Evolutionary conservation across 2,797 vertebrate species (phyloP), one percentile per base, ranked within the genome.

Genomic region (Telmatherina bonti): DNA sequence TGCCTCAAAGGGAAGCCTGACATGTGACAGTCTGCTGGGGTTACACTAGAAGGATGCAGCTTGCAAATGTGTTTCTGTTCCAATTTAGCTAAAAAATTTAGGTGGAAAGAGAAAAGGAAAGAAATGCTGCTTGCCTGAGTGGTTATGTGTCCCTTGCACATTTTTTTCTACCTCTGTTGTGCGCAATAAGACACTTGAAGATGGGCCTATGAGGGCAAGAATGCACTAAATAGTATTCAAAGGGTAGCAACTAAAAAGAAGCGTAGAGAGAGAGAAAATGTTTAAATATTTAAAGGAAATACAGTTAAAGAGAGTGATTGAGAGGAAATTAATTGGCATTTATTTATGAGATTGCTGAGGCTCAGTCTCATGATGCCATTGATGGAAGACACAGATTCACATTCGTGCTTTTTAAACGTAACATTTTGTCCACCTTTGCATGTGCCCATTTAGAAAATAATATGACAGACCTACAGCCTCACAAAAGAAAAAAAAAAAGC

Each of bases 141-240:
- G 35, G 33, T 11, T 41, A 2, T 35, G 36, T 68, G 60, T 45
- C 62, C 20, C 29, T 62, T 29, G 24, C 43, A 20, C 18, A 38
- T 51, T 60, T 68, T 18, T 30, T 9, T 72, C 49, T 30, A 7
- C 26, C 61, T 54, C 45, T 59, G 33, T 24, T 30, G 26, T 24
- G 69, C 41, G 54, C 45, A 62, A 70, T 67, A 70, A 55, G 66
- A 65, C 67, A 45, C 57, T 62, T 58, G 57, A 43, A 26, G 68
- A 58, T 2, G 62, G 60, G 67, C 82, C 83, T 67, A 45, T 15
- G 76, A 75, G 83, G 60, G 71, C 43, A 45, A 31, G 38, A 31
- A 59, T 58, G 65, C 65, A 78, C 69, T 80, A 72, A 66, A 36
- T 52, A 36, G 56, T 54, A 64, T 67, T 70, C 29, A 78, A 57